phyloP scores from a whole-genome alignment of 2,797 vertebrate species.

The Phyllotis vaccarum region DNA sequence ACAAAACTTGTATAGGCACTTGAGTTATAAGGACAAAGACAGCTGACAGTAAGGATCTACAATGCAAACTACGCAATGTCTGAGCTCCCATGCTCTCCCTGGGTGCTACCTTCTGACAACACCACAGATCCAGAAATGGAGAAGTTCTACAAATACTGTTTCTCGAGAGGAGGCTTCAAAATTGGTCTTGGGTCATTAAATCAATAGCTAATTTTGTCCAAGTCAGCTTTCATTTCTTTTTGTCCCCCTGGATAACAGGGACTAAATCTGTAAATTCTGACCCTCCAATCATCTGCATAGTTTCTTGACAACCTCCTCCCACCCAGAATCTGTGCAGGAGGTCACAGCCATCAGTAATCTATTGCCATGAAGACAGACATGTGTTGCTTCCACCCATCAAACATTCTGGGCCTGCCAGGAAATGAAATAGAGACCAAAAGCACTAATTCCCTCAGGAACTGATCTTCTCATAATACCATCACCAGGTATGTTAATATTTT shows the following conservation, averaged over 20 bases:
- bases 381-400: background rate
- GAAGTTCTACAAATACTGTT: background rate
- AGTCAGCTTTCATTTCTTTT: background rate
- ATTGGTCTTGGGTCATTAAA: background rate
- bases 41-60: background rate
- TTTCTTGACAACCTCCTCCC: background rate
- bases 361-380: background rate
- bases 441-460: background rate
- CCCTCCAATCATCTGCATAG: background rate
- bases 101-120: background rate
- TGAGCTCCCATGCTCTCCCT: background rate
- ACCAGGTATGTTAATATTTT: background rate
- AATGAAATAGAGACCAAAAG: background rate
- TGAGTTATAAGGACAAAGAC: background rate
- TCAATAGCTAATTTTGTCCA: background rate
- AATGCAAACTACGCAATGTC: background rate
- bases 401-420: background rate
- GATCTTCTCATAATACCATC: background rate
- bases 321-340: background rate
- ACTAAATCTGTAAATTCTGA: background rate
- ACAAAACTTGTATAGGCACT: background rate
- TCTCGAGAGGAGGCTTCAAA: background rate
- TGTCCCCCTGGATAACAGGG: background rate
- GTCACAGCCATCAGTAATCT: background rate
- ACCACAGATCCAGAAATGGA: background rate